A percentile compares a stretch with the other conserved stretches of the same genome.
These are phyloP conservation scores for Lagodon rhomboides DNA, from an alignment of 2,797 vertebrate species.

Conservation along the genomic window DNA sequence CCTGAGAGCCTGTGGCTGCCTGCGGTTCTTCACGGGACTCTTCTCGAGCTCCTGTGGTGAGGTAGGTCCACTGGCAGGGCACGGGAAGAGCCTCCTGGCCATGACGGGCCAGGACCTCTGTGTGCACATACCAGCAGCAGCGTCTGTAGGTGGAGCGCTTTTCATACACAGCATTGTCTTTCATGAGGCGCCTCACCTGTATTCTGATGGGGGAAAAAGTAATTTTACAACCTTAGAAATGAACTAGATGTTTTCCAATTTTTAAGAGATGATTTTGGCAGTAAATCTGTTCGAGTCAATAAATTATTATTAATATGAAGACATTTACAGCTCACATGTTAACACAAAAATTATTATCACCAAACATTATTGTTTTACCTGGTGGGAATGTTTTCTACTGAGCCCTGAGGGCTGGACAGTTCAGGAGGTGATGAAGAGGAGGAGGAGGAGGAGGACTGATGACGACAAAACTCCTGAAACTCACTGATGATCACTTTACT, in stretches of 20 bases:
- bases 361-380: slow-evolving; percentile 77
- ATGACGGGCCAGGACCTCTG: slow-evolving; percentile 89
- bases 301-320: not conserved
- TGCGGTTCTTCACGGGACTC: slow-evolving; percentile 88
- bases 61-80: slow-evolving; percentile 96
- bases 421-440: slow-evolving; percentile 63
- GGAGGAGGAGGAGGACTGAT: slow-evolving; percentile 55
- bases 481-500: slow-evolving; percentile 95
- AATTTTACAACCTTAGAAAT: not conserved
- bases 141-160: slow-evolving; percentile 90
- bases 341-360: not conserved
- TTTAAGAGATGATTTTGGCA: not conserved
- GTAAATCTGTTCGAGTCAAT: not conserved
- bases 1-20: slow-evolving; percentile 70
- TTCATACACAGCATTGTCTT: slow-evolving; percentile 92
- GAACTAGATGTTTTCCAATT: not conserved
- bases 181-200: slow-evolving; percentile 91
- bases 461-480: slow-evolving; percentile 94
- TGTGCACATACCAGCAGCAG: slow-evolving; percentile 95
- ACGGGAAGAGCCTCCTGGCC: slow-evolving; percentile 90
- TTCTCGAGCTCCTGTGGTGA: slow-evolving; percentile 90
- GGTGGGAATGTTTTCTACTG: slow-evolving; percentile 87
- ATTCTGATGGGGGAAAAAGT: slow-evolving; percentile 71
- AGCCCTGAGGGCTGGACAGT: slow-evolving; percentile 70
- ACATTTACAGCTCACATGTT: not conserved